These are phyloP conservation scores for Suillia variegata DNA, from an alignment of 2,888 invertebrate genomes.

Conservation along the genomic window DNA sequence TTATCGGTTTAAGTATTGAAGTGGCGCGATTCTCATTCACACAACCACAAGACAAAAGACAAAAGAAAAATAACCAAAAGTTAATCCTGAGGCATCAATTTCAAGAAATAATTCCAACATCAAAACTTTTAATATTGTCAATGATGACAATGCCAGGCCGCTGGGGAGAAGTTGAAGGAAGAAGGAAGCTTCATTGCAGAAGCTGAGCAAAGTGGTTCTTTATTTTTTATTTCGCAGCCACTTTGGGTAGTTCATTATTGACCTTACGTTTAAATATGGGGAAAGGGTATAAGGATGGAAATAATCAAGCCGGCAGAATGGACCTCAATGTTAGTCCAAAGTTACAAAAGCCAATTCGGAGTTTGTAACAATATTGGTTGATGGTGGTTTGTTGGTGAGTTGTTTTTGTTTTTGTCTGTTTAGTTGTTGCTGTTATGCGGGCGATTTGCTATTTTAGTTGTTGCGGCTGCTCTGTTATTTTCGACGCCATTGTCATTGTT, in stretches of 20 bases:
- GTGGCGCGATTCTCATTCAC: too few species aligned
- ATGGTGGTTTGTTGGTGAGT: too few species aligned
- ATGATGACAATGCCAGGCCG: slow-evolving; percentile 38
- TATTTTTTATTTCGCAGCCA: too few species aligned
- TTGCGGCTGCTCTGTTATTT: too few species aligned
- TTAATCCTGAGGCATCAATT: slow-evolving; percentile 54
- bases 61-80: slow-evolving; percentile 29
- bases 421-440: too few species aligned
- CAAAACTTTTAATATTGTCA: slow-evolving; percentile 53
- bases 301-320: neutral
- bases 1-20: too few species aligned
- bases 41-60: neutral
- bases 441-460: too few species aligned
- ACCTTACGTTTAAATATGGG: neutral
- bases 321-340: neutral
- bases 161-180: neutral
- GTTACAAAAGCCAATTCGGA: neutral
- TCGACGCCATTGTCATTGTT: too few species aligned
- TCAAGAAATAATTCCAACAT: slow-evolving; percentile 52
- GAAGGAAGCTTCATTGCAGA: neutral
- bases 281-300: neutral
- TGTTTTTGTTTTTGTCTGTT: too few species aligned
- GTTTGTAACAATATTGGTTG: too few species aligned
- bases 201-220: too few species aligned
- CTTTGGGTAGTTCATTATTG: neutral